Evolutionary conservation across 2,113 vertebrate genomes (phyloP).

Genomic region (Mus pahari): DNA sequence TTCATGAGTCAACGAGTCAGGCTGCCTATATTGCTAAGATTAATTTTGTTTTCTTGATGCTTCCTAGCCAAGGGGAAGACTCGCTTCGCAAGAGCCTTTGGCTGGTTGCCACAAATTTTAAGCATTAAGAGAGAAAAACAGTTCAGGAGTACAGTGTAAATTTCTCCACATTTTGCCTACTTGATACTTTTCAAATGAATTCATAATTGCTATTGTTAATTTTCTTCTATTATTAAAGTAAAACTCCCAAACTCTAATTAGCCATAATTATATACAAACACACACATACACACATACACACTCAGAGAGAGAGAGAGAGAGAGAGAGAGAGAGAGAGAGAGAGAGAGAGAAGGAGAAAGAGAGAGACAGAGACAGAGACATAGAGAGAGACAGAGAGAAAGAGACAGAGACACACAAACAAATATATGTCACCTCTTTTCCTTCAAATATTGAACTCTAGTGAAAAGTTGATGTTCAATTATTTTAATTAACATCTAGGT

Average conservation of each 20-base stretch:
- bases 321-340: background rate
- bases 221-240: background rate
- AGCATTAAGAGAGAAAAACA: slow-evolving; percentile 60
- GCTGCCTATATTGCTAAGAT: slow-evolving; percentile 50
- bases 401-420: background rate
- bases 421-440: background rate
- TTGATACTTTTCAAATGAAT: background rate
- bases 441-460: background rate
- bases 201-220: background rate
- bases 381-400: background rate
- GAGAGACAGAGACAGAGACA: background rate
- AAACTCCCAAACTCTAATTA: background rate
- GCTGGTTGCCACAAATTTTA: slow-evolving; percentile 29
- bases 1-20: slow-evolving; percentile 70
- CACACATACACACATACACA: background rate
- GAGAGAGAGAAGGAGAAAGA: background rate
- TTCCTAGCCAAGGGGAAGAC: slow-evolving; percentile 67
- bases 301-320: background rate
- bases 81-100: slow-evolving; percentile 53
- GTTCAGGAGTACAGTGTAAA: background rate
- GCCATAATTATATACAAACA: background rate
- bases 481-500: background rate
- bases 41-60: slow-evolving; percentile 57
- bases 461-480: background rate
- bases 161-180: background rate